phyloP scores from a whole-genome alignment of 2,797 vertebrate species.

The Thripadectes ignobilis region DNA sequence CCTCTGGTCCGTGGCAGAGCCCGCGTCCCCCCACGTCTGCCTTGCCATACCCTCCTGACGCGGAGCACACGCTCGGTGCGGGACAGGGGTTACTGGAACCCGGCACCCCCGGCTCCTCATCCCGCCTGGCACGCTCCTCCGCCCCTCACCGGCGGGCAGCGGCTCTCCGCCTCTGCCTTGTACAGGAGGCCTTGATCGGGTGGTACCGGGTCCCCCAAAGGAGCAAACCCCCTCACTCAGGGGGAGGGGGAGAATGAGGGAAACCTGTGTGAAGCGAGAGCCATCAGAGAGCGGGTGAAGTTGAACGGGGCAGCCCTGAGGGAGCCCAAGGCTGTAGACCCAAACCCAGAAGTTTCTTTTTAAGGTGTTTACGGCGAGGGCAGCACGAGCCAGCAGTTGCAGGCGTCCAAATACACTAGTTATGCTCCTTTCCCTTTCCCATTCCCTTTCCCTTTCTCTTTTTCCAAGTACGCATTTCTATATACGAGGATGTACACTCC shows the following conservation, averaged over 20 bases:
- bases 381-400: no score
- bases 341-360: no score
- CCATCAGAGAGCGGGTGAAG: background rate
- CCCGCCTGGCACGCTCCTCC: background rate
- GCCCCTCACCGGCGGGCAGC: background rate
- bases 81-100: background rate
- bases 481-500: background rate
- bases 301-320: background rate
- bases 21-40: background rate
- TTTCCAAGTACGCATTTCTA: background rate
- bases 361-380: no score
- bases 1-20: background rate
- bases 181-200: no score
- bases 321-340: no score
- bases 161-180: background rate
- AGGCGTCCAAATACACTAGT: no score
- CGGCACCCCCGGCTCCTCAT: background rate
- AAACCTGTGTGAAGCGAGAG: background rate
- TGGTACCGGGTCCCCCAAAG: background rate
- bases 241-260: no score
- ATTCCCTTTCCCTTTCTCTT: background rate
- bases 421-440: no score
- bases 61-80: background rate
- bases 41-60: no score
- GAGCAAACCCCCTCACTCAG: background rate